Evolutionary conservation across 2,113 vertebrate genomes (phyloP), one percentile per base, ranked within the genome.

Genomic region (Plecotus auritus): DNA sequence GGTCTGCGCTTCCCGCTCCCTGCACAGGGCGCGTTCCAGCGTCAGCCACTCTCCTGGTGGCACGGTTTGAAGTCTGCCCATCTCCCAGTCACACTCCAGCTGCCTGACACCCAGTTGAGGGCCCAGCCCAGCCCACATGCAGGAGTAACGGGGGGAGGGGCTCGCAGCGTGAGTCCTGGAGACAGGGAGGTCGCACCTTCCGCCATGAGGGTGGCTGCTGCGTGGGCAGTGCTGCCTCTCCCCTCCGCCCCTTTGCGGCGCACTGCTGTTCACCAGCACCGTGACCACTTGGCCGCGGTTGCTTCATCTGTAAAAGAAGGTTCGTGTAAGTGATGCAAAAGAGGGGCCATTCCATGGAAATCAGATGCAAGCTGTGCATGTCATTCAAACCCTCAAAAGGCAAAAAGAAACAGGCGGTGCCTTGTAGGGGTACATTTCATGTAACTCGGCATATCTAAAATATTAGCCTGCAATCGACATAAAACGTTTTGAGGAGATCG

Each of bases 191-290:
- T 26, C 1, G 7, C 1, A 9, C 32, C 26, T 0, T 23, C 67
- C 5, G 10, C 66, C 28, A 0, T 5, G 1, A 5, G 1, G 1
- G 3, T 14, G 22, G 7, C 9, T 8, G 4, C 56, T n/a, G 26
- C 9, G 0, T 11, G 47, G 47, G 64, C 7, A 13, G 42, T 23
- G 8, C 2, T 1, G 1, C 14, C 76, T 56, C 14, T 37, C 20
- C 35, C 32, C 37, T 10, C 1, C 4, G 0, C 64, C 10, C 1
- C 69, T 45, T 72, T 12, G 11, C 9, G 28, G 14, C 1, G 6
- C 1, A 3, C 13, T 35, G 14, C 67, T 35, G 26, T 28, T 85
- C 9, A 8, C 37, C 14, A 22, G 35, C 4, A 6, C 32, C 2
- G 59, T 18, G n/a, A 54, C 90, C n/a, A 26, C 32, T 37, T 13